phyloP scores from a whole-genome alignment of 92 coral and sea anemone species.

The Plumapathes pennacea region DNA sequence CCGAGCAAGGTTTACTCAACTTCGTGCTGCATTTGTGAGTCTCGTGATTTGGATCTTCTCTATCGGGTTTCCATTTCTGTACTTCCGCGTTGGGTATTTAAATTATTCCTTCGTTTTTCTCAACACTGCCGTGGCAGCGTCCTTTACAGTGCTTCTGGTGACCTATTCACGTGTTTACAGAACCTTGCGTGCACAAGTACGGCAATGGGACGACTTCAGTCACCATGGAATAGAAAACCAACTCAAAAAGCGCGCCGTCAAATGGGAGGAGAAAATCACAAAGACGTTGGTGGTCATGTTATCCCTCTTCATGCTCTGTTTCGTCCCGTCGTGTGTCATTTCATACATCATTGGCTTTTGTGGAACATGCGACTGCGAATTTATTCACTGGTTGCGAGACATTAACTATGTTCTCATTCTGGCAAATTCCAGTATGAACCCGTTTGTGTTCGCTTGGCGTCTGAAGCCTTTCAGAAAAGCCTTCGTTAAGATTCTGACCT shows the following conservation, averaged over 20 bases:
- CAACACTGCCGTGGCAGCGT: constrained; percentile 76
- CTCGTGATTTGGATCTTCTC: constrained; percentile 68
- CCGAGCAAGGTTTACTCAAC: constrained; percentile 46
- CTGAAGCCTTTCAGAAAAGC: constrained; percentile 50
- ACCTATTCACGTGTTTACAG: constrained; percentile 58
- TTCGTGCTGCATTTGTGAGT: constrained; percentile 55
- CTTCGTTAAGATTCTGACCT: constrained; percentile 52
- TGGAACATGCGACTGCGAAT: constrained; percentile 48
- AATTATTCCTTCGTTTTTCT: constrained; percentile 87
- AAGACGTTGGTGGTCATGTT: constrained; percentile 61
- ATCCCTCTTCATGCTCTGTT: constrained; percentile 41
- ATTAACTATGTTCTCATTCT: constrained; percentile 28
- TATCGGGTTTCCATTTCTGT: constrained; percentile 68
- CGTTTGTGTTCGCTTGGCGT: constrained; percentile 64
- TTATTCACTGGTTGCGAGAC: constrained; percentile 66
- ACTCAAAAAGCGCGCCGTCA: constrained; percentile 26
- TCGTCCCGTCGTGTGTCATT: constrained; percentile 44
- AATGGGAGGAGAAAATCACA: constrained; percentile 61
- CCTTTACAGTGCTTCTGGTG: constrained; percentile 61
- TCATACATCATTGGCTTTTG: constrained; percentile 58
- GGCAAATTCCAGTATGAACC: constrained; percentile 62
- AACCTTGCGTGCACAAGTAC: constrained; percentile 12
- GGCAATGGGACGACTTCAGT: constrained; percentile 18
- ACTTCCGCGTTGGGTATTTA: constrained; percentile 73
- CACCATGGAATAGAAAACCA: not conserved